Percentiles rank a stretch among this genome's conserved stretches.
Evolutionary conservation across 2,113 vertebrate species (phyloP).

Genomic region (Columbina picui): DNA sequence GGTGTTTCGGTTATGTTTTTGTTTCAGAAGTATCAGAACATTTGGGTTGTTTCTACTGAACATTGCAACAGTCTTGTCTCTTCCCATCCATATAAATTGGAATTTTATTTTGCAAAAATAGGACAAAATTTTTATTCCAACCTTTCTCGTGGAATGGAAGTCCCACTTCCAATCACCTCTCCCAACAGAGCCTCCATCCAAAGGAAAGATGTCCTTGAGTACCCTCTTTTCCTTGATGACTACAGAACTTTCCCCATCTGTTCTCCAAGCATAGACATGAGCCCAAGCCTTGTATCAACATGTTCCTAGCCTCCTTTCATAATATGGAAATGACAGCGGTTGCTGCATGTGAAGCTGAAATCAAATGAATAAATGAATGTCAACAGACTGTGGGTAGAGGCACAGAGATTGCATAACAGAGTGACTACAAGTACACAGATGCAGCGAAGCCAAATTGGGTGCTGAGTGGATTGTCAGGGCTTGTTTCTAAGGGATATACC

Average conservation of each 20-base stretch:
- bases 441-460: conserved; percentile 4
- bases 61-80: neutral
- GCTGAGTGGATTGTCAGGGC: conserved; percentile 38
- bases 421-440: conserved; percentile 19
- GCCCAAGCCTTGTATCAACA: conserved; percentile 43
- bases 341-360: conserved; percentile 21
- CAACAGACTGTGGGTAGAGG: conserved; percentile 46
- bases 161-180: neutral
- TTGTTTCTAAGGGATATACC: conserved; percentile 28
- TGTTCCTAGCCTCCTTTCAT: conserved; percentile 9
- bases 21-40: neutral
- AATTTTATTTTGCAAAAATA: neutral
- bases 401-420: conserved; percentile 44
- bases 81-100: neutral
- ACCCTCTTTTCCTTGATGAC: conserved; percentile 3
- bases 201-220: conserved; percentile 21
- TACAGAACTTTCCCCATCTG: conserved; percentile 16
- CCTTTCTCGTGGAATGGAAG: neutral
- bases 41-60: neutral
- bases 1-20: neutral
- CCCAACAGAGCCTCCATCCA: neutral
- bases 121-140: neutral
- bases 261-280: neutral
- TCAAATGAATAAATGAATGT: conserved; percentile 65
- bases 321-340: conserved; percentile 40